Evolutionary conservation across 2,797 vertebrate genomes (phyloP), one percentile per base, ranked within the genome.

Genomic region (Vipera latastei): DNA sequence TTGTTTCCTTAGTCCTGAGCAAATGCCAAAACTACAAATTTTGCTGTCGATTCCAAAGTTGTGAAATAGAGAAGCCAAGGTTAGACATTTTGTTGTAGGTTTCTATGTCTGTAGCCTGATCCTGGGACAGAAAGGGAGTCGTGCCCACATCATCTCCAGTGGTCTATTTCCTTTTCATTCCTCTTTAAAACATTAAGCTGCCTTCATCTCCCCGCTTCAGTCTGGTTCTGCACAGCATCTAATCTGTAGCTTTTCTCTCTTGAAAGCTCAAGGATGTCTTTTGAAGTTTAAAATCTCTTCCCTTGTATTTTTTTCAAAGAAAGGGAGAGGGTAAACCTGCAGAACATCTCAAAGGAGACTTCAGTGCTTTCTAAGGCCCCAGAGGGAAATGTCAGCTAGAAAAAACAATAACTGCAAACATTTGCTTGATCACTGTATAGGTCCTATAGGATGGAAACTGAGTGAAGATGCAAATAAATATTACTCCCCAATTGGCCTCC

Each of bases 111-210:
- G 5, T 26, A 65, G 92, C 69, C 57, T 89, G 86, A 89, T 90
- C 56, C 22, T 4, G 57, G 85, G 69, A 87, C 92, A 89, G 86
- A 53, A 18, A 4, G 3, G 44, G 69, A 90, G 51, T 1, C 65
- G 48, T 69, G 38, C 63, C 57, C 32, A 51, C 51, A 25, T 85
- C 51, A 25, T 85, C 86, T 85, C 14, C 9, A 8, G n/a, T 13
- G 7, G 59, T 56, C 86, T 89, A 32, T 91, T 91, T 38, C 69
- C 59, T 57, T 93, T 93, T 93, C 59, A 89, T 93, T 91, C 86
- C 89, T 85, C 69, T 93, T 91, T 91, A 91, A 93, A 89, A 73
- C 56, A 93, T 93, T 93, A 93, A 91, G 69, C 86, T 51, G 90
- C 92, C 91, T 90, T 91, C 90, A 93, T 60, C 69, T 89, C 90